phyloP scores from a whole-genome alignment of 2,888 invertebrate species.

The Hypselothyrea guttata region DNA sequence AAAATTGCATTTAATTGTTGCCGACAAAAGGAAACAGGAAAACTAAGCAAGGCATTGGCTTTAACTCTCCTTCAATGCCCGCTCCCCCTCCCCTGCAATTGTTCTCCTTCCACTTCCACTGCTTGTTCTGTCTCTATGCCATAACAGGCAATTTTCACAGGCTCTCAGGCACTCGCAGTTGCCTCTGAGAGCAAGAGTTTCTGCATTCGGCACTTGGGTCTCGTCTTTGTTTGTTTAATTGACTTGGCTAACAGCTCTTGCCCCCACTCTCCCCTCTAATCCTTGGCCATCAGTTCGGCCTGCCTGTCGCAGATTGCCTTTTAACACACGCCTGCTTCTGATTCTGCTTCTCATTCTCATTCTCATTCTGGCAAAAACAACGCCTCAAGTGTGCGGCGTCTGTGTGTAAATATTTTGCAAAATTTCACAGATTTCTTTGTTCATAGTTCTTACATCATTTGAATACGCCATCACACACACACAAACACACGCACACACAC shows the following conservation, averaged over 20 bases:
- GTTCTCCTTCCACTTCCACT: too few species aligned
- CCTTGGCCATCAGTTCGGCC: constrained; percentile 13
- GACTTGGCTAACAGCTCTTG: constrained; percentile 66
- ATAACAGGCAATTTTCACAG: constrained; percentile 70
- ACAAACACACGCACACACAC: constrained; percentile 1
- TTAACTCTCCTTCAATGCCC: background rate
- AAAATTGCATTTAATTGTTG: constrained; percentile 77
- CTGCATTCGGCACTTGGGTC: constrained; percentile 35
- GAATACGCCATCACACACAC: constrained; percentile 49
- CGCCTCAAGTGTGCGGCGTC: constrained; percentile 38
- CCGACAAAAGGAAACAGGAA: constrained; percentile 64
- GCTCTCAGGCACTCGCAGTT: constrained; percentile 27
- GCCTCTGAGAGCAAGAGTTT: too few species aligned
- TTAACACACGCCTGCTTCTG: constrained; percentile 53
- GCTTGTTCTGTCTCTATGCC: constrained; percentile 6
- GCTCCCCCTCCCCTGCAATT: background rate
- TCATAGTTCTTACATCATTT: constrained; percentile 58
- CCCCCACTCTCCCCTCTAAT: constrained; percentile 11
- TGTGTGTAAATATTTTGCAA: constrained; percentile 70
- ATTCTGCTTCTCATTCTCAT: too few species aligned
- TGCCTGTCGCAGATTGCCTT: constrained; percentile 52
- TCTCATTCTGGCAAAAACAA: too few species aligned
- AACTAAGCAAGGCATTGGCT: constrained; percentile 50
- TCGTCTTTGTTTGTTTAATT: constrained; percentile 74
- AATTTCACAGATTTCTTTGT: constrained; percentile 73